Conservation (phyloP, 2,888 invertebrate species). For the Incurvaria masculella region DNA sequence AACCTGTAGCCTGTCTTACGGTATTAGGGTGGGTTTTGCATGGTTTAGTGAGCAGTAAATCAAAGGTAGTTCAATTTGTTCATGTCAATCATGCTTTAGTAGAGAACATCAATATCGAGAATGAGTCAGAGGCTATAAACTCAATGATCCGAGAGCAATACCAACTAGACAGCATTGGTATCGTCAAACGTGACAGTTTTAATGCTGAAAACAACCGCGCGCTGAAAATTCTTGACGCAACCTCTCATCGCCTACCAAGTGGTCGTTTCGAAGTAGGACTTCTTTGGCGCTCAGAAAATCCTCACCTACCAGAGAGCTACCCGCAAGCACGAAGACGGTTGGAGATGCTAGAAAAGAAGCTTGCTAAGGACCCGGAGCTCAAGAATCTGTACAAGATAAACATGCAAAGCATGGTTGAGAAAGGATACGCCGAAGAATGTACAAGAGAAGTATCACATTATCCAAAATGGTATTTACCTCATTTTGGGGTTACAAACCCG, state of each 20-base stretch:
- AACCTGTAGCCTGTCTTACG: background rate
- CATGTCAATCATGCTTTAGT: background rate
- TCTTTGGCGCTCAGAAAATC: slow-evolving; percentile 8
- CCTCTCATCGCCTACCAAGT: background rate
- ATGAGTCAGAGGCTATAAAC: too few species aligned
- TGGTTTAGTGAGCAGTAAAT: background rate
- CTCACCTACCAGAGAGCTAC: slow-evolving; percentile 6
- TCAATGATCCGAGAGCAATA: background rate
- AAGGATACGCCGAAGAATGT: slow-evolving; percentile 7
- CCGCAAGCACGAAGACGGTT: slow-evolving; percentile 8
- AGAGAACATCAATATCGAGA: too few species aligned
- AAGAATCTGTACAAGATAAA: slow-evolving; percentile 8
- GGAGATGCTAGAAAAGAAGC: slow-evolving; percentile 7
- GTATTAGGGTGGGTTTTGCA: background rate
- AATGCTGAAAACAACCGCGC: background rate
- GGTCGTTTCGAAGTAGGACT: slow-evolving; percentile 10
- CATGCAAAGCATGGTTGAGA: slow-evolving; percentile 9
- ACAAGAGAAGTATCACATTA: background rate
- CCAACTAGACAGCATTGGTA: background rate
- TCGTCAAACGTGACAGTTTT: background rate
- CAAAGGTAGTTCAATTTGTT: background rate
- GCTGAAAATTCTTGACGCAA: background rate
- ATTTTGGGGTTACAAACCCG: slow-evolving; percentile 15
- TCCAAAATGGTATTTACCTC: slow-evolving; percentile 20
- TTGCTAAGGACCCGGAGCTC: slow-evolving; percentile 11